Evolutionary conservation across 92 coral and sea anemone species (phyloP), one percentile per base, ranked within the genome.

Genomic region (Heliopora coerulea): DNA sequence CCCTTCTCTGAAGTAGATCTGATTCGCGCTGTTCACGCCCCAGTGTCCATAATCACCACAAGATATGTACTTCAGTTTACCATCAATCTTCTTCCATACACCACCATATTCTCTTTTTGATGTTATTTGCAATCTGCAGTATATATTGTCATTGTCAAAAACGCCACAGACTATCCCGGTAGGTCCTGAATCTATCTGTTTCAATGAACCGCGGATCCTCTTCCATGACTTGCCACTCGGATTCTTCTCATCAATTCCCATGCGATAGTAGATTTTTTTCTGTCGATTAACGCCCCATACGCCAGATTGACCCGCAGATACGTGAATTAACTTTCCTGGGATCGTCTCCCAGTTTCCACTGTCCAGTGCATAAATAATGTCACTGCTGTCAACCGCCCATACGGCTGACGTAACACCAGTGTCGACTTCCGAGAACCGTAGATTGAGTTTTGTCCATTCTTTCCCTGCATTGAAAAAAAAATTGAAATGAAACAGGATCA

Each of bases 151-250:
- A 30, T 62, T 0, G 29, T 49, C 64, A 48, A 41, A 73, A 29
- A 81, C 80, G 13, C 85, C 85, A 61, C 85, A 81, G 13, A 81
- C 68, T 12, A 69, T 65, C 5, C 85, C 85, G 17, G 50, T 39
- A 0, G 85, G 80, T 18, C 85, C 85, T 24, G 80, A 73, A 39
- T 81, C 85, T 0, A 81, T 65, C 40, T 81, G 80, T 29, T 54
- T 73, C 12, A 81, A 40, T 9, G 17, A 20, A 24, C 72, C 72
- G 20, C 49, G 23, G 15, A 65, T 33, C 21, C 44, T 21, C 41
- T 49, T 49, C 75, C 75, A 68, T 12, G 34, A 30, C 19, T 11
- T 31, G 14, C 77, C 77, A 20, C 48, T 48, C 11, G 77, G 63
- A 0, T 18, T 52, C 39, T 12, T 23, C 27, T 32, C 14, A 6